Percentiles rank a stretch among this genome's conserved stretches.
Conservation (phyloP, 2,797 vertebrate genomes). For the Salmo trutta region DNA sequence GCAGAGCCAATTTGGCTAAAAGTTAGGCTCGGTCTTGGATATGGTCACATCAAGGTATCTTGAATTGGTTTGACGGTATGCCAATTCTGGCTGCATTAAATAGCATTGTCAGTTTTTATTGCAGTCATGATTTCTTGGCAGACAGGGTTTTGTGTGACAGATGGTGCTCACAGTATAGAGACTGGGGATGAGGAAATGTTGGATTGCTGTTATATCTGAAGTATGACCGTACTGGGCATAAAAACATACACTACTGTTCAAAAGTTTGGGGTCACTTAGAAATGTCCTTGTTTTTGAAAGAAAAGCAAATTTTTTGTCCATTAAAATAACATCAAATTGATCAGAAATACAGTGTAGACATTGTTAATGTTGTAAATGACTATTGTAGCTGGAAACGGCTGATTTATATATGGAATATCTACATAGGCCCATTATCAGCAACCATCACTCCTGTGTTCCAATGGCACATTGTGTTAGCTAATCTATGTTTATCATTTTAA, state of each 20-base stretch:
- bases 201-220: neutral
- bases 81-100: neutral
- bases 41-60: neutral
- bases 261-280: too few species aligned
- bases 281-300: too few species aligned
- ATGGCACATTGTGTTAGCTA: too few species aligned
- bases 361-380: too few species aligned
- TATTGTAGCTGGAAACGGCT: too few species aligned
- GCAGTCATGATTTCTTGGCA: conserved; percentile 9
- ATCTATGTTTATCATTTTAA: too few species aligned
- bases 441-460: too few species aligned
- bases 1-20: neutral
- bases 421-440: too few species aligned
- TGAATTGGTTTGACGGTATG: neutral
- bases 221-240: neutral
- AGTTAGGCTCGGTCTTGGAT: neutral
- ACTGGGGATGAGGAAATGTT: neutral
- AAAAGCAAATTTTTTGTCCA: too few species aligned
- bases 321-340: too few species aligned
- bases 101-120: neutral
- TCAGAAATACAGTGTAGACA: too few species aligned
- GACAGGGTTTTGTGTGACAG: neutral
- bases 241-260: neutral
- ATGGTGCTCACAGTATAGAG: conserved; percentile 7
- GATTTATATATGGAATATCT: too few species aligned